Evolutionary conservation across 2,797 vertebrate genomes (phyloP).

Genomic region (Cossypha caffra): DNA sequence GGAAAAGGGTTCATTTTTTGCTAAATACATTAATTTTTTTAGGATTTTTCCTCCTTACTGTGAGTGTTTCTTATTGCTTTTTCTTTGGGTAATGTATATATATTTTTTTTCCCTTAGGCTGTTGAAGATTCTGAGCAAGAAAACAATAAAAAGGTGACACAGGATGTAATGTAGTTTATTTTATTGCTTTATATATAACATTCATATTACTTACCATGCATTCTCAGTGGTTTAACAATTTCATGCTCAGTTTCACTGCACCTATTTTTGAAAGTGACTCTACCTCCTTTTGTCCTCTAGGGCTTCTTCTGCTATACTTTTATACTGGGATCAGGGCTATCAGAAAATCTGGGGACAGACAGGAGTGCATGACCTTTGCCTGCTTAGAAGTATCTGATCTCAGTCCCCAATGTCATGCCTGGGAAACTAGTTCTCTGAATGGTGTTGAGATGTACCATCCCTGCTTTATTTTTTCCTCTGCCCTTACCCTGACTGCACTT

Average conservation of each 20-base stretch:
- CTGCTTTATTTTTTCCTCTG: neutral
- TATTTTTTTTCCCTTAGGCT: slow-evolving; percentile 80
- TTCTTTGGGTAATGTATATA: slow-evolving; percentile 67
- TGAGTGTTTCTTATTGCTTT: slow-evolving; percentile 26
- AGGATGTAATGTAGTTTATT: slow-evolving; percentile 55
- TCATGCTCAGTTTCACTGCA: neutral
- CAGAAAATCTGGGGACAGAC: neutral
- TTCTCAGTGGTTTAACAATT: slow-evolving; percentile 21
- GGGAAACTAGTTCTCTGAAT: neutral
- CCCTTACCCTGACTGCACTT: slow-evolving; percentile 6
- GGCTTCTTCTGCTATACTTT: neutral
- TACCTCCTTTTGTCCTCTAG: neutral
- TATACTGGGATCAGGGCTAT: neutral
- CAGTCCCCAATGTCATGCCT: neutral
- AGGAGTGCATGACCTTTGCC: neutral
- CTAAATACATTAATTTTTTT: neutral
- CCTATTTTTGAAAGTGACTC: neutral
- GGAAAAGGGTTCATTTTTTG: neutral
- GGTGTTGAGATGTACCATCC: neutral
- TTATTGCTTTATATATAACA: slow-evolving; percentile 42
- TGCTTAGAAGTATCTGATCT: neutral
- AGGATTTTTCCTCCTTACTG: neutral
- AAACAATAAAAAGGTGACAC: slow-evolving; percentile 93
- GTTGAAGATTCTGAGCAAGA: slow-evolving; percentile 93
- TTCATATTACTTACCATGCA: slow-evolving; percentile 24